These are phyloP conservation scores for Stichopus horrens DNA, from an alignment of 53 echinoderm and acorn worm species.

Conservation along the genomic window DNA sequence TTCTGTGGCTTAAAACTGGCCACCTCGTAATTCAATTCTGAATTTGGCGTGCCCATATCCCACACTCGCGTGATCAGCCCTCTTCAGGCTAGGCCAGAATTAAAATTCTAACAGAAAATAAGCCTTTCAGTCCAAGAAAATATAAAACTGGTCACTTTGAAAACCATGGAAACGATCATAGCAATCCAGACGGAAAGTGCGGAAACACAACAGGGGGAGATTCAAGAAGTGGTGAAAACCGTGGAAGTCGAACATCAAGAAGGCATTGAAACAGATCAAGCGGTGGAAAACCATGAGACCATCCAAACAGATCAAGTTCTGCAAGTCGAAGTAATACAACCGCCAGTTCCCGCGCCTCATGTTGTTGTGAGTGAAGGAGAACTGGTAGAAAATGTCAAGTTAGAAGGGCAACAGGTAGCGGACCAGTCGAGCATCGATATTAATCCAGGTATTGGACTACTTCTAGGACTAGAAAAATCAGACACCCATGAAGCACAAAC, in stretches of 20 bases:
- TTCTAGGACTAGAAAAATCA: background rate
- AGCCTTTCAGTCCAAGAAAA: background rate
- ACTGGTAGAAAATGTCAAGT: background rate
- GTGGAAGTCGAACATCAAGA: background rate
- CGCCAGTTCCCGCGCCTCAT: background rate
- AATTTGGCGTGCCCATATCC: conserved; percentile 28
- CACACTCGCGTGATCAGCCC: conserved; percentile 1
- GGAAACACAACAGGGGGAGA: background rate
- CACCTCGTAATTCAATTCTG: background rate
- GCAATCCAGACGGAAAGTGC: background rate
- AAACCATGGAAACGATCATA: conserved; percentile 11
- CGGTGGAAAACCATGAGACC: background rate
- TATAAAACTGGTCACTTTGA: conserved; percentile 8
- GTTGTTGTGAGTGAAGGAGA: background rate
- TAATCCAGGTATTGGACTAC: background rate
- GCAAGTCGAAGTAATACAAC: background rate
- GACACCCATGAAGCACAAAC: background rate
- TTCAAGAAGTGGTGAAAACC: conserved; percentile 2
- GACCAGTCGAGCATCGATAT: background rate
- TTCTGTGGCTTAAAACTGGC: background rate
- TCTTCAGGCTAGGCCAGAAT: conserved; percentile 34
- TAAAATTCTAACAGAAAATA: conserved; percentile 32
- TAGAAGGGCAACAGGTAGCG: background rate
- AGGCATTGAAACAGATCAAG: background rate
- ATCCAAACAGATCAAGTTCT: background rate